Evolutionary conservation across 2,113 vertebrate species (phyloP).

Genomic region (Sinocyclocheilus anophthalmus): DNA sequence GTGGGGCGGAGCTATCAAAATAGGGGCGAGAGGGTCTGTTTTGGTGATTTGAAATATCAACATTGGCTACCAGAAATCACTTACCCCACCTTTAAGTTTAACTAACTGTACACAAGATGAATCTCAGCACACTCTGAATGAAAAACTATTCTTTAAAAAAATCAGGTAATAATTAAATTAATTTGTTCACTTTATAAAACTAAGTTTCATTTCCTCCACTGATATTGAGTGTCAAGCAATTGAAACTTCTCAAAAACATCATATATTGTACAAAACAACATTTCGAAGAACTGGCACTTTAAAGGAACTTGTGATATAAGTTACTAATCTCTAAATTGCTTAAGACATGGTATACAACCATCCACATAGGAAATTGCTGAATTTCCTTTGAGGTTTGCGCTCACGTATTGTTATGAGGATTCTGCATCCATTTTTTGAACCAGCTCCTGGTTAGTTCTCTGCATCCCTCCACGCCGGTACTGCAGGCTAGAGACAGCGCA

Average conservation of each 20-base stretch:
- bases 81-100: too few relatives aligned
- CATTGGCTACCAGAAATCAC: too few relatives aligned
- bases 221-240: background rate
- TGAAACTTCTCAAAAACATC: background rate
- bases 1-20: too few relatives aligned
- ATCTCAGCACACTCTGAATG: too few relatives aligned
- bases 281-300: background rate
- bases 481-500: conserved; percentile 81
- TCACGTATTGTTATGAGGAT: conserved; percentile 70
- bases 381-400: conserved; percentile 51
- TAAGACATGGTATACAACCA: background rate
- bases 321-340: background rate
- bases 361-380: background rate
- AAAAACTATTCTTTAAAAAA: too few relatives aligned
- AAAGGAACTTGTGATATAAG: background rate
- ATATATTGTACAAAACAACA: background rate
- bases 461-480: conserved; percentile 69
- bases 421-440: conserved; percentile 69
- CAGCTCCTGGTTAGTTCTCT: conserved; percentile 45
- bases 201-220: too few relatives aligned
- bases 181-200: too few relatives aligned
- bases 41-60: too few relatives aligned
- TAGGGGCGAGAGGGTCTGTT: too few relatives aligned
- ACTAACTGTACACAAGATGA: too few relatives aligned
- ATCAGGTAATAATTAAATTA: too few relatives aligned